Base-by-base conservation (phyloP, 2,888 invertebrate genomes). In the Harmothoe impar region DNA sequence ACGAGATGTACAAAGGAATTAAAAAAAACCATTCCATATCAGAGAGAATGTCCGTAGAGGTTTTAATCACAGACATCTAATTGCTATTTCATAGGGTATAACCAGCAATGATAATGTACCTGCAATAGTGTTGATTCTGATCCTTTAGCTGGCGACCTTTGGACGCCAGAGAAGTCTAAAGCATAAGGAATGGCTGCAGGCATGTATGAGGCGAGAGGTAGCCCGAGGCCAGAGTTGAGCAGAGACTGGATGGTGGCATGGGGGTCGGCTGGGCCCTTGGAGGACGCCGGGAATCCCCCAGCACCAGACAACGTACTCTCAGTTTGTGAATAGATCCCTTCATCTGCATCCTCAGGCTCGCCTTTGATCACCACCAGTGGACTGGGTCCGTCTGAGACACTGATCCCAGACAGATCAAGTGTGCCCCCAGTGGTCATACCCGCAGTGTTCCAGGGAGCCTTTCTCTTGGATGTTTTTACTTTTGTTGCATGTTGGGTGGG, bases 241-340 rank as follows among this genome's bases (percentile, higher is more conserved):
- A 86, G 29, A 23, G 86, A 86, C 56, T 86, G 86, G 20, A 86
- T 86, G 23, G 86, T 86, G 54, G 54, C 86, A 54, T 86, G 86
- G 7, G 86, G 54, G 52, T 86, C 86, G 7, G 81, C 15, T 17
- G 54, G 17, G 51, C 86, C 86, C 43, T 81, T 81, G 43, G 81
- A 0, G 15, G 33, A 35, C 7, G 43, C 12, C 3, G 25, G 31
- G 1, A 15, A 25, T 20, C 17, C n/a, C 17, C 5, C 31, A 31
- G 5, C 17, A 43, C 23, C 25, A 31, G 29, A 29, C 12, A 23
- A 7, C 5, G 1, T 77, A 25, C 3, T 43, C 23, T 81, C 81
- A 35, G 35, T 33, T 20, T 86, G 29, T 84, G 84, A 84, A n/a
- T n/a, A n/a, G n/a, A n/a, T n/a, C 7, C 7, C 25, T n/a, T 85